Conservation (phyloP, 2,113 vertebrate genomes). For the Taxidea taxus region DNA sequence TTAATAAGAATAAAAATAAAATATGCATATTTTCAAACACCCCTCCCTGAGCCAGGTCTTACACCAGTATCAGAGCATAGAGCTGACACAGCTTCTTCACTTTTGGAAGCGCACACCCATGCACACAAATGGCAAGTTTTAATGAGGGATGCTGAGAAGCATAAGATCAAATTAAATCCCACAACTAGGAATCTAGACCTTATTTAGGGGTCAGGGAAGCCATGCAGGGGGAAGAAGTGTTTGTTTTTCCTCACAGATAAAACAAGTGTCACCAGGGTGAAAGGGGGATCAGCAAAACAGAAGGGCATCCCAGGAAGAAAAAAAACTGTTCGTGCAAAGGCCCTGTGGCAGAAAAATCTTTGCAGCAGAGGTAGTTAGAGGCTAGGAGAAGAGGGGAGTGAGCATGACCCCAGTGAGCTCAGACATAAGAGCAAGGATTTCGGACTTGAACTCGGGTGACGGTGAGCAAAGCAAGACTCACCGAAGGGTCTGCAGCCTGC, state of each 20-base stretch:
- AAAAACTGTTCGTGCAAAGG: neutral
- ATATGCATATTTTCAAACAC: neutral
- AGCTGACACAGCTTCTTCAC: neutral
- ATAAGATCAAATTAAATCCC: neutral
- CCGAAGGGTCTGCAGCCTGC: slow-evolving; percentile 63
- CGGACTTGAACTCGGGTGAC: rapidly evolving
- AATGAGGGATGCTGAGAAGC: neutral
- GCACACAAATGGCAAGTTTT: neutral
- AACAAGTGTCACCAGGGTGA: neutral
- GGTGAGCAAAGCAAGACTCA: neutral
- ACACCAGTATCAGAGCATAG: neutral
- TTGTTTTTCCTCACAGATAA: neutral
- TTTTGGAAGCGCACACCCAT: neutral
- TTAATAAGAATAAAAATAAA: neutral
- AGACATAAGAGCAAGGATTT: neutral
- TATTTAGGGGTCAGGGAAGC: neutral
- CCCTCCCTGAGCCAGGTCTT: neutral
- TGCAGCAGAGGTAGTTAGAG: neutral
- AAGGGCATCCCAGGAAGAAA: neutral
- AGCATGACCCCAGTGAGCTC: rapidly evolving
- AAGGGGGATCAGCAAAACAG: neutral
- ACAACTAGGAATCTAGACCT: neutral
- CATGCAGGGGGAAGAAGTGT: neutral
- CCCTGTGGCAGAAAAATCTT: neutral
- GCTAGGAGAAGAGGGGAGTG: neutral